A percentile compares a stretch with the other conserved stretches of the same genome.
phyloP scores from a whole-genome alignment of 1,140 invertebrate species.

The Rhyzopertha dominica region DNA sequence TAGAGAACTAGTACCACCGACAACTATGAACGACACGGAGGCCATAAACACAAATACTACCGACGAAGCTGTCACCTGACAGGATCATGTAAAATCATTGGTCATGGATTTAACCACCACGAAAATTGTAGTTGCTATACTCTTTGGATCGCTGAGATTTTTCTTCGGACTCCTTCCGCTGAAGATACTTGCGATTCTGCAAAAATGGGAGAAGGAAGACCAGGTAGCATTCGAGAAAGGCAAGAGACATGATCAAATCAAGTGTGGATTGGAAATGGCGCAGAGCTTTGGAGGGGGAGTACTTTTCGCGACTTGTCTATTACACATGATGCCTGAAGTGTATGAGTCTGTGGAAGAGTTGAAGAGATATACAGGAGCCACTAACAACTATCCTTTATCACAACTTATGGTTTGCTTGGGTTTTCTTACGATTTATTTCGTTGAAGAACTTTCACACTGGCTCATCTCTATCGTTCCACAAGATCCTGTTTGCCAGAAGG shows the following conservation, averaged over 20 bases:
- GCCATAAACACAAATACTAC: too few relatives aligned
- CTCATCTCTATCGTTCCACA: constrained; percentile 21
- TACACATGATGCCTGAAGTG: constrained; percentile 63
- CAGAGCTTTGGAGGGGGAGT: constrained; percentile 64
- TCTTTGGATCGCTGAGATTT: constrained; percentile 39
- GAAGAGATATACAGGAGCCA: constrained; percentile 27
- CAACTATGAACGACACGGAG: too few relatives aligned
- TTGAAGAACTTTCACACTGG: constrained; percentile 52
- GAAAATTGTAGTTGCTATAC: constrained; percentile 39
- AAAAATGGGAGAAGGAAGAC: constrained; percentile 32
- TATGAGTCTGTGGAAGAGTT: constrained; percentile 37
- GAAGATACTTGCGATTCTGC: constrained; percentile 35
- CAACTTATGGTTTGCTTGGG: constrained; percentile 55
- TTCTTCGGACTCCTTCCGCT: constrained; percentile 42
- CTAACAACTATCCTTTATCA: constrained; percentile 45
- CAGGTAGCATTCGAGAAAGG: constrained; percentile 30
- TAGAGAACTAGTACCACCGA: too few relatives aligned
- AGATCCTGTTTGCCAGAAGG: too few relatives aligned
- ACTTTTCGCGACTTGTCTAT: constrained; percentile 60
- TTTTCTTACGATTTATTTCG: constrained; percentile 58
- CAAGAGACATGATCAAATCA: constrained; percentile 33
- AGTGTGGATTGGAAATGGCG: constrained; percentile 38
- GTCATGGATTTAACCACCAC: constrained; percentile 35
- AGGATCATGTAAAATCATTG: too few relatives aligned
- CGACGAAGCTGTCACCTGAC: too few relatives aligned